Conservation (phyloP, 2,113 vertebrate genomes). For the Elaphurus davidianus region DNA sequence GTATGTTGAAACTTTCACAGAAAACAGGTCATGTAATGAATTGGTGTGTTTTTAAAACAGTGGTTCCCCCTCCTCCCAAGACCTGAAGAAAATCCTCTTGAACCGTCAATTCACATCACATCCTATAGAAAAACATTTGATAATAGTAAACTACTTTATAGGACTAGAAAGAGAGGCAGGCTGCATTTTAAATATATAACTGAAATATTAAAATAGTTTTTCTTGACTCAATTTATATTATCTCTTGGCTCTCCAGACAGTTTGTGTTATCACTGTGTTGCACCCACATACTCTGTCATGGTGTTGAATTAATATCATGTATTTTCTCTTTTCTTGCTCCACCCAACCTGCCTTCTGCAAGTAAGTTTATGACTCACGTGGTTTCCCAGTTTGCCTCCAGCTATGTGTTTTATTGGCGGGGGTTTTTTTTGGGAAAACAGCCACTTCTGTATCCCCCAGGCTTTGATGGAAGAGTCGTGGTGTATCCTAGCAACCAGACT, state of each 20-base stretch:
- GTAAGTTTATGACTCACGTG: slow-evolving; percentile 98
- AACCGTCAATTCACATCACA: not conserved
- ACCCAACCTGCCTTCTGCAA: slow-evolving; percentile 77
- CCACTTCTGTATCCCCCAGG: slow-evolving; percentile 92
- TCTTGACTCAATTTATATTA: slow-evolving; percentile 3
- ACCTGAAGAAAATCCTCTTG: not conserved
- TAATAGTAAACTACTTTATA: not conserved
- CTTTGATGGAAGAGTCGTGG: slow-evolving; percentile 95
- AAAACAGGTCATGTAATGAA: not conserved
- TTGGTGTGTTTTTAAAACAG: slow-evolving; percentile 3
- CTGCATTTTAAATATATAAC: not conserved
- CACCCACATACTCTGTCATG: not conserved
- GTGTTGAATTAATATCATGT: slow-evolving; percentile 33
- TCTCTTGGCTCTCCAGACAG: not conserved
- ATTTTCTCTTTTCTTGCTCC: slow-evolving; percentile 52
- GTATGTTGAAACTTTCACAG: slow-evolving; percentile 22
- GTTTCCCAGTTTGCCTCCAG: slow-evolving; percentile 97
- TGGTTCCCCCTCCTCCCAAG: not conserved
- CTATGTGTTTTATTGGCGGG: slow-evolving; percentile 98
- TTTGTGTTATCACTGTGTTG: slow-evolving; percentile 50
- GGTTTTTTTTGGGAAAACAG: too few species aligned
- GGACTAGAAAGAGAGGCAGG: not conserved
- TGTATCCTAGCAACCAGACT: slow-evolving; percentile 95
- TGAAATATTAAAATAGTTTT: not conserved
- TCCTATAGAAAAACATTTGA: not conserved